Conservation (phyloP, 1,140 invertebrate genomes). For the Formica exsecta region DNA sequence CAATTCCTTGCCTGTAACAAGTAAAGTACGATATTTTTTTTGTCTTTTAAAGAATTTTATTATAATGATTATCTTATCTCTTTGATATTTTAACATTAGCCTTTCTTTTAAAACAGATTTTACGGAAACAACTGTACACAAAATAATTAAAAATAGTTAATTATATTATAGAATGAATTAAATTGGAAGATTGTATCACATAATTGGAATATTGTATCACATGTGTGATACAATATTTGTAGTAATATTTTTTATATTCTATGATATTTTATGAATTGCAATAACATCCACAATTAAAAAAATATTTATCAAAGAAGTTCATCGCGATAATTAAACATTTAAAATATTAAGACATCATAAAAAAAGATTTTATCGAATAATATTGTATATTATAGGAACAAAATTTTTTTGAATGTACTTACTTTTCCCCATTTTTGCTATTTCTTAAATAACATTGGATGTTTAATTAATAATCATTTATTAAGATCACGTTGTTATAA, state of each 20-base stretch:
- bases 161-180: background rate
- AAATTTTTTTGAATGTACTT: conserved; percentile 42
- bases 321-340: background rate
- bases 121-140: background rate
- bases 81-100: background rate
- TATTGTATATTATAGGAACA: background rate
- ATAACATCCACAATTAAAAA: background rate
- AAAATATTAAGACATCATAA: background rate
- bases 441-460: background rate
- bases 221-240: background rate
- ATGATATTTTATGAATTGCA: background rate
- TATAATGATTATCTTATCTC: background rate
- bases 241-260: background rate
- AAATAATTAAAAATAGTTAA: background rate
- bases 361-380: background rate
- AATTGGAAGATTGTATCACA: too few relatives aligned
- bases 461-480: background rate
- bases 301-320: background rate
- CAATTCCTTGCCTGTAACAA: conserved; percentile 73
- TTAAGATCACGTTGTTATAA: background rate
- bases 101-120: background rate
- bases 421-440: conserved; percentile 52
- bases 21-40: background rate
- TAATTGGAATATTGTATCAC: too few relatives aligned
- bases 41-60: background rate